Conservation (phyloP, 2,797 vertebrate genomes). For the Carduelis carduelis region DNA sequence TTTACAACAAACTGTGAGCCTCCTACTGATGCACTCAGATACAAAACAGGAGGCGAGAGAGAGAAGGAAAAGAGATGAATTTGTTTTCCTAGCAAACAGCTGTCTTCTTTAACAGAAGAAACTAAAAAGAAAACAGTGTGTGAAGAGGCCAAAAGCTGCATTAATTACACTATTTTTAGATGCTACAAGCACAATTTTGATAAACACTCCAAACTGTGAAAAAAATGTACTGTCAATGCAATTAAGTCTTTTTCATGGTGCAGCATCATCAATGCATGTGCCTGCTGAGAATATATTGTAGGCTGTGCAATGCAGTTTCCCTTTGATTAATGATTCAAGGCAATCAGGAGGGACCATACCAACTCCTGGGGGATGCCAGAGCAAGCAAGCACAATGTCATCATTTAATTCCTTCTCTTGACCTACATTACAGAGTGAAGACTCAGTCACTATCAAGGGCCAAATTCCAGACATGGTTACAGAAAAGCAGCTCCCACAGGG, state of each 20-base stretch:
- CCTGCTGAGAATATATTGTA: conserved; percentile 15
- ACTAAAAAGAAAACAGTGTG: conserved; percentile 46
- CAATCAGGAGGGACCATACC: conserved; percentile 30
- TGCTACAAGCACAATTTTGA: conserved; percentile 59
- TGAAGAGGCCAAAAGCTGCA: conserved; percentile 55
- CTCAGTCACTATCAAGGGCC: background rate
- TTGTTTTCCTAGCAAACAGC: conserved; percentile 65
- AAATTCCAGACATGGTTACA: background rate
- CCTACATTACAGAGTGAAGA: conserved; percentile 44
- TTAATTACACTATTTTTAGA: conserved; percentile 70
- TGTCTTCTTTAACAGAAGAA: conserved; percentile 57
- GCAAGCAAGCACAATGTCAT: conserved; percentile 11
- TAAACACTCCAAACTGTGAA: conserved; percentile 48
- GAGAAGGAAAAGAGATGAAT: conserved; percentile 44
- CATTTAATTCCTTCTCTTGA: conserved; percentile 55
- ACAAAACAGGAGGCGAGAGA: conserved; percentile 55
- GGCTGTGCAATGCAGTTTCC: background rate
- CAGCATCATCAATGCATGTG: conserved; percentile 30
- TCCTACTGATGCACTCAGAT: conserved; percentile 40
- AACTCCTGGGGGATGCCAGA: conserved; percentile 4
- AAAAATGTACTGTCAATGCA: conserved; percentile 23
- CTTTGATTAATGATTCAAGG: conserved; percentile 57
- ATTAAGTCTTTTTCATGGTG: conserved; percentile 46
- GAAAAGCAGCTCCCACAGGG: background rate
- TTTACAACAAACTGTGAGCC: conserved; percentile 62